Evolutionary conservation across 2,888 invertebrate genomes (phyloP).

Genomic region (Aricia artaxerxes): DNA sequence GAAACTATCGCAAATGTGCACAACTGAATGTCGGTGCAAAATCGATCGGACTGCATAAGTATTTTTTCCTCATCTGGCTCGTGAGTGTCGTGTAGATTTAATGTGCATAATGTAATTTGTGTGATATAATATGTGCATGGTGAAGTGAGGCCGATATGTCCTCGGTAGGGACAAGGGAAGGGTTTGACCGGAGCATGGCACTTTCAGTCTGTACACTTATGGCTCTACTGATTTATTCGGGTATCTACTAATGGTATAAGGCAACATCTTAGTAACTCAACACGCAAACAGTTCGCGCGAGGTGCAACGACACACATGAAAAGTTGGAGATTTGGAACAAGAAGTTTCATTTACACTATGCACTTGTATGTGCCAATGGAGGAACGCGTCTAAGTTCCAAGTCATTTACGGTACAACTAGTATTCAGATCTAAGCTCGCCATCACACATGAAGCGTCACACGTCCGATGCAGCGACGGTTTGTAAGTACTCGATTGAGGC

Average conservation of each 20-base stretch:
- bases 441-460: slow-evolving; percentile 75
- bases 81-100: background rate
- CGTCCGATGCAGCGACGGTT: slow-evolving; percentile 68
- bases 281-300: slow-evolving; percentile 76
- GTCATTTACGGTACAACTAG: slow-evolving; percentile 63
- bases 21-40: slow-evolving; percentile 83
- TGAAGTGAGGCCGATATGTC: slow-evolving; percentile 39
- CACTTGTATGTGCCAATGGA: slow-evolving; percentile 79
- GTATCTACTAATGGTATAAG: slow-evolving; percentile 65
- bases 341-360: slow-evolving; percentile 79
- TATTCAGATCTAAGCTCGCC: slow-evolving; percentile 72
- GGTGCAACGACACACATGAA: slow-evolving; percentile 74
- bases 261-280: slow-evolving; percentile 69
- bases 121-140: slow-evolving; percentile 33
- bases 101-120: slow-evolving; percentile 40
- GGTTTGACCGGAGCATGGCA: slow-evolving; percentile 80
- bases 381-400: slow-evolving; percentile 76
- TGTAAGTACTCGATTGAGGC: slow-evolving; percentile 57
- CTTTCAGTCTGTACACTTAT: slow-evolving; percentile 70
- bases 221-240: slow-evolving; percentile 61
- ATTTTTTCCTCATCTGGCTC: slow-evolving; percentile 8
- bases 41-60: slow-evolving; percentile 79
- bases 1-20: slow-evolving; percentile 54
- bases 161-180: slow-evolving; percentile 58
- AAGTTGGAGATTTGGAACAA: slow-evolving; percentile 81